Base-by-base conservation (phyloP, 2,797 vertebrate species). In the Pygocentrus nattereri region DNA sequence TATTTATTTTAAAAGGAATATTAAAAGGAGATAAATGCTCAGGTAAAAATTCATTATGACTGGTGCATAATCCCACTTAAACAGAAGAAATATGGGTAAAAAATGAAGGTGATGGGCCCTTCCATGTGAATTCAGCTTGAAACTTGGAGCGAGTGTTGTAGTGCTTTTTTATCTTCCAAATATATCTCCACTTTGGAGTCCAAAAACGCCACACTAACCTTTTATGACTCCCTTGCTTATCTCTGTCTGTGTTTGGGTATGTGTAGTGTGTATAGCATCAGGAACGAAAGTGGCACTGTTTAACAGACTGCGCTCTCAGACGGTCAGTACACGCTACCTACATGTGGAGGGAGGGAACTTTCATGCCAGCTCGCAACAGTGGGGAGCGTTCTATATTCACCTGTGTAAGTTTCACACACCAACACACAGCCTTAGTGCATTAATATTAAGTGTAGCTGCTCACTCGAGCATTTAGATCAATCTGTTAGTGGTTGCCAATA, bases 271-370 rank as follows among this genome's bases (percentile, higher is more conserved):
- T 90, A 99, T 99, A 87, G 98, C 98, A 4, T 99, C 98, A 81
- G 98, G 98, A 92, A 99, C 98, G 85, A 99, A 99, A 93, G 98
- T 99, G 94, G 98, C 98, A 80, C 93, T 99, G 88, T 99, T 99
- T 93, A 99, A 99, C 93, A 95, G 98, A 84, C 96, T 99, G 88
- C 95, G 98, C 86, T 99, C 98, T 69, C 98, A 99, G 93, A 99
- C 98, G 13, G 98, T 99, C 92, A 99, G 98, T 91, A 99, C 98
- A 62, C 96, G 98, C 90, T 99, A 99, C 88, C 95, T 99, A 79
- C 98, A 99, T 50, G 98, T 99, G 87, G 98, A 99, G 95, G 98
- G 98, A 31, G 98, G 98, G 54, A 99, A 99, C 91, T 99, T 99
- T 82, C 98, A 99, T 82, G 97, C 98, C 93, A 99, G 98, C 92